Evolutionary conservation across 2,797 vertebrate species (phyloP), one percentile per base, ranked within the genome.

Genomic region (Darevskia nairensis): DNA sequence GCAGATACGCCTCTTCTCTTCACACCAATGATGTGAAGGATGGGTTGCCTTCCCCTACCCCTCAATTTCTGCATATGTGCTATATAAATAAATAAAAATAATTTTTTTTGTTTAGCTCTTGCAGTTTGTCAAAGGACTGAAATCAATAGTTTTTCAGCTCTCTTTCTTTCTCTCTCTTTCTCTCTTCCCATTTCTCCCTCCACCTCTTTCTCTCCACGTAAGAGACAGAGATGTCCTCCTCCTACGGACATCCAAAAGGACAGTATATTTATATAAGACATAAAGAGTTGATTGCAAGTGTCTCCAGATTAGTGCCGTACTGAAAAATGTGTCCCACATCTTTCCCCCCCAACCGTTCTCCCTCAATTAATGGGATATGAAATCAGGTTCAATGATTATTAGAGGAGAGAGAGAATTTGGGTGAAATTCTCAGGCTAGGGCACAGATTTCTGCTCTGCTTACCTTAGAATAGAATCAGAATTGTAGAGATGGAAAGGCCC

Each of bases 1-100:
- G 93, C 92, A 95, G 94, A 91, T 90, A 94, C 83, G 71, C 91
- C 94, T 84, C 84, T 89, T 91, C 93, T 88, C 90, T 95, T 92
- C 81, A 74, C 92, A 92, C 89, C 89, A 91, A 87, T 92, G 88
- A 55, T 80, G 86, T 61, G 77, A 80, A 41, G 85, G 68, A 80
- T 61, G 68, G 66, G 21, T 29, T 79, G 1, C 41, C 78, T 87
- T 92, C 50, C 6, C 74, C 88, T 55, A 15, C 13, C 69, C 86
- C 61, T 74, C 94, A 92, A 86, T 89, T 90, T 94, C 89, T 89
- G 87, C 85, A 27, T 92, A 61, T 89, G 92, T 86, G 87, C 80
- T 91, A 80, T 89, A 39, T 9, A 44, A 39, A 61, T 15, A 55
- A 84, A 25, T 27, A 44, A 55, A 39, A 69, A 32, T 23, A 41